Base-by-base conservation (phyloP, 1,140 invertebrate species). In the Hermetia illucens region DNA sequence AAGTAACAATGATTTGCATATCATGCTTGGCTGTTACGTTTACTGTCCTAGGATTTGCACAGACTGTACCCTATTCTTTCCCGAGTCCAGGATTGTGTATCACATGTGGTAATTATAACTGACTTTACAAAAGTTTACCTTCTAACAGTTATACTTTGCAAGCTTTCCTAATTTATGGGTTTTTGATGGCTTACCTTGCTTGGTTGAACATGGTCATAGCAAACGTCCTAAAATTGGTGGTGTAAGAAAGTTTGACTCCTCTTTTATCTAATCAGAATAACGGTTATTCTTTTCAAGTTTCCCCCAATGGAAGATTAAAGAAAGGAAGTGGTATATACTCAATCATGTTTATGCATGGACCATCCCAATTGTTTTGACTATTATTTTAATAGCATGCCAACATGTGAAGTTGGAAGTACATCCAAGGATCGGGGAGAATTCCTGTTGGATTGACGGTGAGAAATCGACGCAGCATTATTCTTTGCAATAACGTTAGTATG, bases 201-300 rank as follows among this genome's bases (percentile, higher is more conserved):
- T 79, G 77, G 77, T 55, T 78, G 50, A 75, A 75, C 43, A 59
- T 76, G 1, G 68, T 75, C 4, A 67, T 71, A 4, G 70, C 77
- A 30, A 76, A 79, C 47, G 65, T 77, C 20, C 77, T 70, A 63
- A 63, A 68, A 44, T 62, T 57, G 2, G 69, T 71, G 5, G 59
- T 67, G 75, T 78, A 61, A 74, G 72, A n/a, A n/a, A n/a, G n/a
- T n/a, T n/a, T n/a, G n/a, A n/a, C n/a, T n/a, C n/a, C n/a, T n/a
- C n/a, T n/a, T n/a, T n/a, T n/a, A n/a, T n/a, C n/a, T n/a, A n/a
- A n/a, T n/a, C n/a, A n/a, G n/a, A n/a, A n/a, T n/a, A n/a, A n/a
- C n/a, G n/a, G 2, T 15, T 34, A 25, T 30, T 40, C 44, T 39
- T 19, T 40, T 42, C n/a, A 32, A 69, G 63, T 49, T 58, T 58